These are phyloP conservation scores for Vombatus ursinus DNA, from an alignment of 2,113 vertebrate species.

Conservation along the genomic window DNA sequence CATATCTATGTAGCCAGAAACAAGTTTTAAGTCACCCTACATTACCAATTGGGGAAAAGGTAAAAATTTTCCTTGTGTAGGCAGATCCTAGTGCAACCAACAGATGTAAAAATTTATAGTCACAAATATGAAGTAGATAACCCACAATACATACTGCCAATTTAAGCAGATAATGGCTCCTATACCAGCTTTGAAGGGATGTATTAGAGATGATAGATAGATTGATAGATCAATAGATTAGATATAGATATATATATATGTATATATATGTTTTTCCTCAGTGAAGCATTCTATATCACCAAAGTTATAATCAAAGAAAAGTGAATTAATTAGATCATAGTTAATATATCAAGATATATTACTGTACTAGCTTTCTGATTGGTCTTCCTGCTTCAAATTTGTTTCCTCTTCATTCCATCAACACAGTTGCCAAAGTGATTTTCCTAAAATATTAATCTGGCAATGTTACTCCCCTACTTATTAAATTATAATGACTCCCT, in stretches of 20 bases:
- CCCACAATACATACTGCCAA: not conserved
- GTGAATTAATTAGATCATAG: not conserved
- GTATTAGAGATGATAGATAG: not conserved
- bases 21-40: not conserved
- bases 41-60: not conserved
- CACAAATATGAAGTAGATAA: not conserved
- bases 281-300: not conserved
- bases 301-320: not conserved
- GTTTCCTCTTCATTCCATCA: not conserved
- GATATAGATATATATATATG: not conserved
- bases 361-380: not conserved
- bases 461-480: not conserved
- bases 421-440: not conserved
- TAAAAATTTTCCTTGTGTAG: not conserved
- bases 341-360: not conserved
- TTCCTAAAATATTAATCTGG: not conserved
- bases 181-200: not conserved
- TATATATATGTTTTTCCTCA: not conserved
- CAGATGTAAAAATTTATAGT: not conserved
- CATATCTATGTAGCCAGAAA: not conserved
- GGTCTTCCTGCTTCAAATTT: not conserved
- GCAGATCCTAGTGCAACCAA: not conserved
- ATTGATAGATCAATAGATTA: not conserved
- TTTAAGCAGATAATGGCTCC: not conserved
- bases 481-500: not conserved